Evolutionary conservation across 2,888 invertebrate species (phyloP), one percentile per base, ranked within the genome.

Genomic region (Tortricodes alternella): DNA sequence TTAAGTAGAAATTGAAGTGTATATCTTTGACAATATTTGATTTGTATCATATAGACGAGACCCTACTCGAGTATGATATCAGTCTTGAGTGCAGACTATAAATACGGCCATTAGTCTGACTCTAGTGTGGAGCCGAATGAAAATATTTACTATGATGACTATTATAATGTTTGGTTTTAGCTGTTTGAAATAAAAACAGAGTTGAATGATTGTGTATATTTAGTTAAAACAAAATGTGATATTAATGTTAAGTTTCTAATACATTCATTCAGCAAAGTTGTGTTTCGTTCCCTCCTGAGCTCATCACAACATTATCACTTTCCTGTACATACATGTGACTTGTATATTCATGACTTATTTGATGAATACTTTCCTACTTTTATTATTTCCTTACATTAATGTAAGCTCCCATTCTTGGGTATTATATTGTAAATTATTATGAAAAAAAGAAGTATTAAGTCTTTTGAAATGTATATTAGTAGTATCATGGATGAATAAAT

Each of bases 171-270:
- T 13, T 29, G 2, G 29, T 8, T 44, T n/a, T 15, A 5, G 15
- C 5, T 41, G 24, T 15, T 41, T 24, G 41, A 15, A 15, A 41
- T 41, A 2, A 2, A 9, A 27, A 4, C 27, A 18, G 24, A 16
- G 15, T 9, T 35, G n/a, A 7, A 44, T 44, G 27, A 55, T 51
- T 61, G 44, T 51, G 48, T 50, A 58, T 50, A 38, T 38, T 44
- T 59, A 52, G 43, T 64, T 65, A 61, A 66, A 74, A 75, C 67
- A 71, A 80, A 80, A 75, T 85, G 84, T 84, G 84, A 85, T 85
- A 85, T 77, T 83, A 83, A 79, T 72, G 60, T 77, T 83, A 85
- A 79, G 79, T 76, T 78, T 56, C 59, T 58, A 29, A 65, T 60
- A 64, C 68, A 62, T 66, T 60, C 65, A 64, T 66, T 60, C 65